Evolutionary conservation across 1,140 invertebrate genomes (phyloP), one percentile per base, ranked within the genome.

Genomic region (Drosophila tsacasi): DNA sequence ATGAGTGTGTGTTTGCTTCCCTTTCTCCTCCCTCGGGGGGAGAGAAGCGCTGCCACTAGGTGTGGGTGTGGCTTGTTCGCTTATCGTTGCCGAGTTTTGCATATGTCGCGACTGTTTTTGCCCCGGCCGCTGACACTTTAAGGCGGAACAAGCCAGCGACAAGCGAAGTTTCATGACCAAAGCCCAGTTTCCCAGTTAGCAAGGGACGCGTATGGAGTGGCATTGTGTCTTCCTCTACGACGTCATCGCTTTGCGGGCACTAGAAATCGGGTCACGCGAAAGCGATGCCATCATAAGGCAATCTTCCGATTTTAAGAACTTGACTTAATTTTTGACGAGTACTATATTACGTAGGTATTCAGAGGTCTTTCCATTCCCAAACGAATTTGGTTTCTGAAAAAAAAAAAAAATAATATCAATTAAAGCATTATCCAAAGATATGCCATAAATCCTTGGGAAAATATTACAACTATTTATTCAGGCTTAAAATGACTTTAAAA

Each of bases 51-150:
- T 42, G 52, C n/a, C 27, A 49, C 44, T 25, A 32, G 32, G 23
- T 19, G 62, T 37, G 76, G 55, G 55, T 32, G 35, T 58, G 49
- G 67, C 47, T 60, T 79, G 83, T 76, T 58, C 40, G 57, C 77
- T 87, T 87, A 87, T 87, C 83, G 81, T 83, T 65, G 73, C 73
- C 44, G 85, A 74, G 77, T 73, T 87, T 87, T 87, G 84, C 84
- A 87, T 87, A 84, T 89, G 81, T 87, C 81, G 84, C 85, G 81
- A 62, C 65, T 78, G 74, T 80, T 82, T 78, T 71, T 79, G 59
- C 62, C 19, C 65, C 58, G 21, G n/a, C 76, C 58, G 76, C 54
- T 71, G 76, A 79, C 76, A 79, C 76, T 79, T 72, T 79, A 79
- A 79, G 76, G 75, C 76, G 76, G 44, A 79, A 79, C 75, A 79